These are phyloP conservation scores for Acromyrmex heyeri DNA, from an alignment of 1,140 invertebrate genomes.

Conservation along the genomic window DNA sequence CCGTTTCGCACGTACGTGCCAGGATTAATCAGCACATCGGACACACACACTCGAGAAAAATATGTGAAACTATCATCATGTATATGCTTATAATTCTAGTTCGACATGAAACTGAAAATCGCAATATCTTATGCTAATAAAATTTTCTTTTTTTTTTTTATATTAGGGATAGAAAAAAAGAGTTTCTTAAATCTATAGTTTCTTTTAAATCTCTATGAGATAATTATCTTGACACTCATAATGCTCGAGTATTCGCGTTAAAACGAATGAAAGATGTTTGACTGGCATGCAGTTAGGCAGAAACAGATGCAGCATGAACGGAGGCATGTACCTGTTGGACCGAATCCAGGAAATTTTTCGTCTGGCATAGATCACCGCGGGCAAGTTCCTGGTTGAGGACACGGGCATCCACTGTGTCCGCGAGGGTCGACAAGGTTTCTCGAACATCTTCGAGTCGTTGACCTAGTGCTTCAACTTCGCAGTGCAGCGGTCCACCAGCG, in stretches of 20 bases:
- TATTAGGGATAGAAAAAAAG: not conserved
- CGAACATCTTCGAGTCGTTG: conserved; percentile 92
- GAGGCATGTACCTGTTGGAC: conserved; percentile 88
- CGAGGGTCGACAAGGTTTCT: conserved; percentile 90
- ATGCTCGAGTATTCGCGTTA: not conserved
- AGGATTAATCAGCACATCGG: conserved; percentile 1
- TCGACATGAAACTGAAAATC: not conserved
- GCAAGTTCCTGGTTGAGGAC: conserved; percentile 87
- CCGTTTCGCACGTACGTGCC: conserved; percentile 35
- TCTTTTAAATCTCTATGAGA: not conserved
- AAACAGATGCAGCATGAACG: not conserved
- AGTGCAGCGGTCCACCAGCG: conserved; percentile 89
- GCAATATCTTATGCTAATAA: not conserved
- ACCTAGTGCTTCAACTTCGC: conserved; percentile 93
- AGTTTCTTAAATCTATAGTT: not conserved
- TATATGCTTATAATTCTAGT: not conserved
- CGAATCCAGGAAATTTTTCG: conserved; percentile 88
- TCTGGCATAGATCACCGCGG: conserved; percentile 87
- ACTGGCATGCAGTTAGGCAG: not conserved
- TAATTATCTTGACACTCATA: not conserved
- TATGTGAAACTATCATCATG: conserved; percentile 18
- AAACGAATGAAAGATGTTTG: not conserved
- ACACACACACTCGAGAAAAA: not conserved
- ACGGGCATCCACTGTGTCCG: conserved; percentile 91
- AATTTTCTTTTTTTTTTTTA: not conserved